Evolutionary conservation across 2,888 invertebrate species (phyloP).

Genomic region (Platerodrilus igneus): DNA sequence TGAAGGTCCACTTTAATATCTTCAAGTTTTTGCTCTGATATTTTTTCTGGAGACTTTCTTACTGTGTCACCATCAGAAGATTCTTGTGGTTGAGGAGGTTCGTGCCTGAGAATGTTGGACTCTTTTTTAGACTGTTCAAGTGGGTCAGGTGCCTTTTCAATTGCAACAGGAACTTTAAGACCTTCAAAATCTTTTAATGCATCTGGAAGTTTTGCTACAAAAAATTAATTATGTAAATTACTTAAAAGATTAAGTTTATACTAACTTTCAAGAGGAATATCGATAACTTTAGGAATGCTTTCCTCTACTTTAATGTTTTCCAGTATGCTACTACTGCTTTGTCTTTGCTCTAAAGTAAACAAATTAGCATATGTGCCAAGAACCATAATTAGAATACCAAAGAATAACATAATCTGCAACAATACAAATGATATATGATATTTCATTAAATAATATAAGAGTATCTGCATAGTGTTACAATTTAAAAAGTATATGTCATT

Average conservation of each 20-base stretch:
- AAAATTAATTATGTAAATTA: no score
- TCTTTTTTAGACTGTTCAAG: no score
- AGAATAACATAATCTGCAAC: constrained; percentile 66
- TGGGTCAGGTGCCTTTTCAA: no score
- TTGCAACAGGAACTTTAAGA: constrained; percentile 44
- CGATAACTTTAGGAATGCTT: constrained; percentile 12
- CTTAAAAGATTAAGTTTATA: neutral
- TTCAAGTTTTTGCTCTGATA: no score
- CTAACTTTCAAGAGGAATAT: constrained; percentile 9
- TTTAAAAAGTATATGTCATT: no score
- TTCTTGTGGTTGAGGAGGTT: constrained; percentile 45
- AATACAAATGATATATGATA: constrained; percentile 16
- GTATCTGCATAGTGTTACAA: no score
- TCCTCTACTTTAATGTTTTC: constrained; percentile 47
- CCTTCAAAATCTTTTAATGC: constrained; percentile 49
- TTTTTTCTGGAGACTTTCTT: constrained; percentile 8
- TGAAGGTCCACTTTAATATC: no score
- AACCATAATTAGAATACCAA: constrained; percentile 84
- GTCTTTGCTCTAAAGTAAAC: constrained; percentile 67
- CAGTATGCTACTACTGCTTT: no score
- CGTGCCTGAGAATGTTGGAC: no score
- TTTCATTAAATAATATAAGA: no score
- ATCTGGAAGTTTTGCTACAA: no score
- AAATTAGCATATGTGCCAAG: constrained; percentile 87
- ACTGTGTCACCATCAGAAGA: constrained; percentile 35